A percentile compares a stretch with the other conserved stretches of the same genome.
Evolutionary conservation across 2,113 vertebrate species (phyloP).

Genomic region (Protobothrops mucrosquamatus): DNA sequence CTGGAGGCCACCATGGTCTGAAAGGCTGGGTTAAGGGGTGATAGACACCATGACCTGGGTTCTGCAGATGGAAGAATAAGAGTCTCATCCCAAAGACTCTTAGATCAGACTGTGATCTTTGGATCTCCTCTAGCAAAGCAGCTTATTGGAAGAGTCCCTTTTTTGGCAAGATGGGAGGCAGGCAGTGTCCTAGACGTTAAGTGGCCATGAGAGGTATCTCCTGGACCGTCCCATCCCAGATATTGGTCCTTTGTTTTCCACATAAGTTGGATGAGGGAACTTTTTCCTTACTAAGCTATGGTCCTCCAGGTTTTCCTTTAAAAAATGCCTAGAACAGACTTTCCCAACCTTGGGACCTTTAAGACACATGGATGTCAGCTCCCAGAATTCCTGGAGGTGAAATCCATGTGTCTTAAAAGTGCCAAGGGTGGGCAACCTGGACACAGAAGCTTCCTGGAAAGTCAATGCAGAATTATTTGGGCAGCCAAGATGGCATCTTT

Average conservation of each 20-base stretch:
- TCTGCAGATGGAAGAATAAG: background rate
- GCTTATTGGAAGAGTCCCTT: background rate
- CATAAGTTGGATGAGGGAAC: background rate
- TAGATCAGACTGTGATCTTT: background rate
- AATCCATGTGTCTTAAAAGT: background rate
- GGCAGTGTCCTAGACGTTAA: too few species aligned
- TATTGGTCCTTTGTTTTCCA: background rate
- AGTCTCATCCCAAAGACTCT: background rate
- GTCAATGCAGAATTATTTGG: background rate
- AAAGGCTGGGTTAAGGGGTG: background rate
- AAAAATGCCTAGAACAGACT: background rate
- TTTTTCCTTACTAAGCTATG: background rate
- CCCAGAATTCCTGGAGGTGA: background rate
- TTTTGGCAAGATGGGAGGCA: background rate
- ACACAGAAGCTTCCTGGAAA: background rate
- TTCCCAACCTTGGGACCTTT: background rate
- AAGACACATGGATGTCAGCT: background rate
- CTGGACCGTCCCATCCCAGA: background rate
- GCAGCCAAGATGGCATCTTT: background rate
- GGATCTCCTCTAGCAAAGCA: background rate
- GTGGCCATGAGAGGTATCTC: background rate
- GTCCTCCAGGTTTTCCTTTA: background rate
- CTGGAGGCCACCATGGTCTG: background rate
- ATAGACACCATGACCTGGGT: background rate
- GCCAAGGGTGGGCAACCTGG: background rate